Evolutionary conservation across 2,797 vertebrate genomes (phyloP), one percentile per base, ranked within the genome.

Genomic region (Ctenopoma multispine): DNA sequence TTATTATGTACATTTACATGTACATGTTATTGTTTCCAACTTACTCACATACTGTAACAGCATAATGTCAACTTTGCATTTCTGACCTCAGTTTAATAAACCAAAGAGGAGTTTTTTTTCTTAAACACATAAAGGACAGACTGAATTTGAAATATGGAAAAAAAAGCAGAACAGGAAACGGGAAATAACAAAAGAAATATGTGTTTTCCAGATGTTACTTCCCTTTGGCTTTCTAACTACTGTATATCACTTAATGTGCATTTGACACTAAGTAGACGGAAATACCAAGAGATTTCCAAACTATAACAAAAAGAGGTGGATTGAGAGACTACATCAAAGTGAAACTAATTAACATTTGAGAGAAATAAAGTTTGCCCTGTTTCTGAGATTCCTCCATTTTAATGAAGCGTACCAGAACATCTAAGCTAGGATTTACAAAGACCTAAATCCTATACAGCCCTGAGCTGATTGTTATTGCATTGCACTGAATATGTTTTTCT

Each of bases 381-480:
- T 71, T 51, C 15, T 49, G 34, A 57, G 67, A 67, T 72, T 62
- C 20, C 12, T 61, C 15, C 5, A 5, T 76, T 43, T 71, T 66
- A 69, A 69, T 66, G 75, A 69, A 56, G 65, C 59, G 31, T 40
- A 53, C 10, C 55, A 64, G n/a, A 64, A n/a, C 50, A 68, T 53
- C 51, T 69, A 69, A 61, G 69, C 66, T 69, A 54, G 64, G 61
- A 71, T 76, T 75, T 73, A 75, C 61, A 56, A 59, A 65, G 18
- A 40, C 56, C 56, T 44, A 63, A 56, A 82, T 76, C 65, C 68
- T 63, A 59, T 40, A 29, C 47, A 78, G 64, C 74, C 69, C 29
- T 43, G 44, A 75, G 71, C 58, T 56, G 51, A 80, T 63, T 69
- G 75, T 47, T 74, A 49, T 76, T 78, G 58, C 24, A 43, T 51